Evolutionary conservation across 37 sponge, comb jelly and placozoan species (phyloP), one percentile per base, ranked within the genome.

Genomic region (Chondrilla cf. caribensis): DNA sequence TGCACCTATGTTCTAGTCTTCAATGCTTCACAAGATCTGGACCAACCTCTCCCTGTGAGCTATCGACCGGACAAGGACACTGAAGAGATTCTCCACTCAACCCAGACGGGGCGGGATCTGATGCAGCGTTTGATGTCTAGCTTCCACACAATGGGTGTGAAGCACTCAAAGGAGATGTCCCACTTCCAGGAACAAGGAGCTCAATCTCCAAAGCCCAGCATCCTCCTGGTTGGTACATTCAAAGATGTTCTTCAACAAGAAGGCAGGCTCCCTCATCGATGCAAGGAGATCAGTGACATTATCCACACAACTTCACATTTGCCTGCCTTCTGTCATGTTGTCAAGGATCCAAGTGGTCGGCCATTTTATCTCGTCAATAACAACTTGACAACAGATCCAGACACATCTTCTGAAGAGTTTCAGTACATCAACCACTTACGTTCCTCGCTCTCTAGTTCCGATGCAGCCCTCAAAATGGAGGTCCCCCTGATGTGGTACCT

Each of bases 21-120:
- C 32, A 67, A 67, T 67, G 68, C 68, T 33, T 28, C 68, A 28
- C 68, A 26, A 26, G 68, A 67, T 33, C 68, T 67, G 68, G 68
- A 67, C 32, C 68, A 67, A 6, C 68, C 68, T 33, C 35, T 67
- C 32, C 68, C 68, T 18, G 35, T 67, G 35, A 67, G 35, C 32
- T 67, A 67, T 33, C 68, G 68, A 28, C 32, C 35, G 17, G 68
- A n/a, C 35, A 33, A 67, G 35, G 35, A 67, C 33, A 31, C 68
- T 31, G 68, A 67, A 33, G 68, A 67, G 68, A 4, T 29, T 33
- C 68, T 67, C 68, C 68, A 2, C 11, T 33, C 68, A 18, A 67
- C 32, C 32, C 35, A 67, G 68, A 67, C 68, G 29, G 68, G 68
- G 26, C 35, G 26, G 33, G 33, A 67, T 8, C 17, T 67, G 68